Conservation (phyloP, 2,888 invertebrate species). For the Sipunculus nudus region DNA sequence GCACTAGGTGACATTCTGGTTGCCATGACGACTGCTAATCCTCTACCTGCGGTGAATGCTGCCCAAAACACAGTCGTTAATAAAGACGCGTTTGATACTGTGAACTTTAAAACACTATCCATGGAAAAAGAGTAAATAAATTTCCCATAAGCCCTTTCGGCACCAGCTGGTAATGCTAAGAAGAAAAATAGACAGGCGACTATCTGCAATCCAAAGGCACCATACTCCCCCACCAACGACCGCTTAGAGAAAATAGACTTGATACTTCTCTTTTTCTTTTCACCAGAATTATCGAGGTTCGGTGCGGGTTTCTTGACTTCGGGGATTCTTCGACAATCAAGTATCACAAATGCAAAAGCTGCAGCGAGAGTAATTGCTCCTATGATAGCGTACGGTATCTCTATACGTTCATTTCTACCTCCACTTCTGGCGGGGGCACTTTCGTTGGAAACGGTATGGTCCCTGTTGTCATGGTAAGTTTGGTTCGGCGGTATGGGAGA, state of each 20-base stretch:
- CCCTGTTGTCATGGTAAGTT: no score
- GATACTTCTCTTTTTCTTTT: no score
- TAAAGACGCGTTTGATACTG: not conserved
- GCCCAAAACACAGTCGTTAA: slow-evolving; percentile 12
- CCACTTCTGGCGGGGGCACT: no score
- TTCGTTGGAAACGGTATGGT: no score
- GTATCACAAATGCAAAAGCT: not conserved
- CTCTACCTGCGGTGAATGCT: slow-evolving; percentile 14
- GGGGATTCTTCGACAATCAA: no score
- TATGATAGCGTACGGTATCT: slow-evolving; percentile 4
- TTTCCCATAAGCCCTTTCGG: slow-evolving; percentile 14
- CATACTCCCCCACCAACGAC: no score
- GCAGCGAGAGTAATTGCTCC: not conserved
- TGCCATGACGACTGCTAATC: slow-evolving; percentile 3
- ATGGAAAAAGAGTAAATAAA: slow-evolving; percentile 16
- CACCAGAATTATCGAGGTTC: no score
- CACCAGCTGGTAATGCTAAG: not conserved
- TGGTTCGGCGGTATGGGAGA: no score
- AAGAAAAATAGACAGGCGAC: not conserved
- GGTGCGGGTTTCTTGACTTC: no score
- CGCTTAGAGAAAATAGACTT: no score
- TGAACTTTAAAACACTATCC: not conserved
- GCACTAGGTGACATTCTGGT: not conserved
- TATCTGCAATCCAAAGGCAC: no score
- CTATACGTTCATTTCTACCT: no score